These are phyloP conservation scores for Galago senegalensis DNA, from an alignment of 2,797 vertebrate genomes.

Conservation along the genomic window DNA sequence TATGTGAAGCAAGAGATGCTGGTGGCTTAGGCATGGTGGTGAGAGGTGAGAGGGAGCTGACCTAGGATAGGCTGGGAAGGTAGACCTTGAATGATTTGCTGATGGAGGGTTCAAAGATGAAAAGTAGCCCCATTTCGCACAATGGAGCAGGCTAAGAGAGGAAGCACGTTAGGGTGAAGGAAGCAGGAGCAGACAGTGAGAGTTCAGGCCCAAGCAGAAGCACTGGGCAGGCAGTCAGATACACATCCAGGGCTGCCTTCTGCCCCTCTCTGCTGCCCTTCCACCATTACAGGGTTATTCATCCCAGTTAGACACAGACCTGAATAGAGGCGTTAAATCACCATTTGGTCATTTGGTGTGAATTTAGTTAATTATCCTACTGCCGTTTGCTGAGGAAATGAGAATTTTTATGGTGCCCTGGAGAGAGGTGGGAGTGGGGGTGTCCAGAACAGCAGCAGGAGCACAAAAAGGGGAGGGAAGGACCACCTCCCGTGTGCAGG, in stretches of 20 bases:
- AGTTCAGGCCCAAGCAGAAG: not conserved
- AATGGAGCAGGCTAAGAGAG: not conserved
- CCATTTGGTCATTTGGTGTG: not conserved
- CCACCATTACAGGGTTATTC: not conserved
- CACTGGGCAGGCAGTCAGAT: not conserved
- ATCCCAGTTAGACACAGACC: not conserved
- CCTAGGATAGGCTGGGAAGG: not conserved
- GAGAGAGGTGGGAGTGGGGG: not conserved
- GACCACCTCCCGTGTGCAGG: not conserved
- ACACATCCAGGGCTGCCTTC: accelerated
- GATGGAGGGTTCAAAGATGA: not conserved
- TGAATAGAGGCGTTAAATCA: slow-evolving; percentile 35
- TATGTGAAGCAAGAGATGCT: not conserved
- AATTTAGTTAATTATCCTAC: not conserved
- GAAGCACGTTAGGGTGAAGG: too few relatives aligned
- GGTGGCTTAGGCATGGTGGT: not conserved
- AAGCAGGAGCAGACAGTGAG: not conserved
- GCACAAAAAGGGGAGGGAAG: not conserved
- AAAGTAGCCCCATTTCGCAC: not conserved
- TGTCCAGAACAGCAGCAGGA: not conserved
- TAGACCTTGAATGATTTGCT: not conserved
- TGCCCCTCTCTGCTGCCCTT: not conserved
- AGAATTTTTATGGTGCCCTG: not conserved
- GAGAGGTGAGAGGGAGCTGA: not conserved
- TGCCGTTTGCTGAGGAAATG: not conserved